Evolutionary conservation across 2,113 vertebrate genomes (phyloP).

Genomic region (Arvicanthis niloticus): DNA sequence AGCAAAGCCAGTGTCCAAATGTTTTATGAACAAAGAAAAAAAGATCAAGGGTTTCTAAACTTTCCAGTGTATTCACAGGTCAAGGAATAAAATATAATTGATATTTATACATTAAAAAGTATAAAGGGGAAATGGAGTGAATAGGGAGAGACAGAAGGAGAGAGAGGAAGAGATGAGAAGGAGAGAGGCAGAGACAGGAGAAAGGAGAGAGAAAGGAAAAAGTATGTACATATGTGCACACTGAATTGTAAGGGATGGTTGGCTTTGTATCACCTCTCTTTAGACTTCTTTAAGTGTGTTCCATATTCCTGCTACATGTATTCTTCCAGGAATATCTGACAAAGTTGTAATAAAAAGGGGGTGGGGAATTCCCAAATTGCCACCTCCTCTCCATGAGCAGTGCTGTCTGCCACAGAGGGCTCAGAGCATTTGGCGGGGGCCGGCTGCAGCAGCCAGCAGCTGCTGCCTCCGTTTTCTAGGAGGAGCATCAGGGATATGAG

Average conservation of each 20-base stretch:
- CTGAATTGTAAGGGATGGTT: not conserved
- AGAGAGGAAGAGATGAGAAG: too few species aligned
- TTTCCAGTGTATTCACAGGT: not conserved
- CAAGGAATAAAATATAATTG: not conserved
- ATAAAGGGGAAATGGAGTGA: not conserved
- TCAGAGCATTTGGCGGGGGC: conserved; percentile 84
- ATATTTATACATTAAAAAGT: not conserved
- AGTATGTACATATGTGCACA: not conserved
- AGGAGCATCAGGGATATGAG: conserved; percentile 87
- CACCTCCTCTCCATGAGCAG: conserved; percentile 79
- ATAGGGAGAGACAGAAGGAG: too few species aligned
- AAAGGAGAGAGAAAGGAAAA: fast-evolving
- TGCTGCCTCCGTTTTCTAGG: conserved; percentile 82
- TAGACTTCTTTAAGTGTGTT: not conserved
- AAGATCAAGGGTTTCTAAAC: not conserved
- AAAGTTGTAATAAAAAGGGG: conserved; percentile 81
- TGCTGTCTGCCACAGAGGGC: conserved; percentile 76
- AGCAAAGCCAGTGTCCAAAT: conserved; percentile 9
- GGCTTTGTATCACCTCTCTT: not conserved
- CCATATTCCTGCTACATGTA: conserved; percentile 70
- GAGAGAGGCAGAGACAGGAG: not conserved
- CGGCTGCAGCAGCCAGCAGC: conserved; percentile 82
- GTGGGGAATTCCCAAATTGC: conserved; percentile 80
- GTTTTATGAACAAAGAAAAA: not conserved
- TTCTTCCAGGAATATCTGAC: conserved; percentile 85